Conservation (phyloP, 2,113 vertebrate genomes). For the Mormoops blainvillei region DNA sequence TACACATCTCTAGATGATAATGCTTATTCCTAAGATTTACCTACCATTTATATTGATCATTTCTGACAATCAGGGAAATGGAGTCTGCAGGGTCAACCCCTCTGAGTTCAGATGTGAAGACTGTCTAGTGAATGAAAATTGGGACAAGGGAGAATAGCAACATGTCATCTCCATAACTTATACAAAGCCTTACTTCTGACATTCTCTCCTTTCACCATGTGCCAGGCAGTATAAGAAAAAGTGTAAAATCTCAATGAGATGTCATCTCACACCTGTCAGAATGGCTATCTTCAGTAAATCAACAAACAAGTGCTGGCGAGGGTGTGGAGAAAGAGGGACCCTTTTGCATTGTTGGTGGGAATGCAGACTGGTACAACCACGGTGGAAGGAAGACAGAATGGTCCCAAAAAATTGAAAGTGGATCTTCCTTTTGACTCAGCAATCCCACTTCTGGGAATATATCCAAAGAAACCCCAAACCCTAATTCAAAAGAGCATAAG, state of each 20-base stretch:
- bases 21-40: not conserved
- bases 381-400: no score
- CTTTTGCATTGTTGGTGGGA: no score
- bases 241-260: not conserved
- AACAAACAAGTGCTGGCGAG: no score
- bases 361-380: no score
- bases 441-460: no score
- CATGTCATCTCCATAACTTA: not conserved
- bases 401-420: no score
- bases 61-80: not conserved
- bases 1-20: not conserved
- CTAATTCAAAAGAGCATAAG: no score
- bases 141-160: not conserved
- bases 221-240: conserved; percentile 11
- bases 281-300: no score
- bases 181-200: not conserved
- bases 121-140: not conserved
- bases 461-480: no score
- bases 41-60: not conserved
- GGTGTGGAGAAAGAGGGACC: no score
- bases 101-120: not conserved
- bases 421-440: no score
- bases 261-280: no score
- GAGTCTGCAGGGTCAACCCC: not conserved
- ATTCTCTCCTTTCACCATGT: not conserved